Evolutionary conservation across 1,140 invertebrate species (phyloP).

Genomic region (Musca vetustissima): DNA sequence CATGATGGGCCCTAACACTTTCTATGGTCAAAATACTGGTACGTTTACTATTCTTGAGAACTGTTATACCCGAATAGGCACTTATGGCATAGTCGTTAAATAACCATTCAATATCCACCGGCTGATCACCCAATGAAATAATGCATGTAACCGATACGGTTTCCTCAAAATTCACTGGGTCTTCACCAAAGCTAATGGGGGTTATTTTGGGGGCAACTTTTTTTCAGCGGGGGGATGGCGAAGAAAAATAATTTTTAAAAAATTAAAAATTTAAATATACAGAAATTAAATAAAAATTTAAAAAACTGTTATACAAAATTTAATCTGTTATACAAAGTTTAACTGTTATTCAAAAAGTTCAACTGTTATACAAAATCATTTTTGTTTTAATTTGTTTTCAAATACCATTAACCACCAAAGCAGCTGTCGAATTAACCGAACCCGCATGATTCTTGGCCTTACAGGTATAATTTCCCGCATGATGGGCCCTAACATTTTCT

Average conservation of each 20-base stretch:
- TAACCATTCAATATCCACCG: slow-evolving; percentile 67
- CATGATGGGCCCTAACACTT: slow-evolving; percentile 61
- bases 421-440: slow-evolving; percentile 65
- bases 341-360: slow-evolving; percentile 67
- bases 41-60: slow-evolving; percentile 44
- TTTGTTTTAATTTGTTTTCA: too few relatives aligned
- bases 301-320: slow-evolving; percentile 52
- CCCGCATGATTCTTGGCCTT: slow-evolving; percentile 71
- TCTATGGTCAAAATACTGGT: slow-evolving; percentile 53
- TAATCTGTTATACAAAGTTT: too few relatives aligned
- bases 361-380: slow-evolving; percentile 30
- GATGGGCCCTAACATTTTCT: slow-evolving; percentile 57
- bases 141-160: slow-evolving; percentile 70
- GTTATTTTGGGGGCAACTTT: too few relatives aligned
- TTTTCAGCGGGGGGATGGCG: too few relatives aligned
- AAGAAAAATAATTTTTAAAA: too few relatives aligned
- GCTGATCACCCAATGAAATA: slow-evolving; percentile 76
- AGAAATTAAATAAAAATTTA: too few relatives aligned
- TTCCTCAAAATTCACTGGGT: slow-evolving; percentile 71
- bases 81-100: slow-evolving; percentile 58
- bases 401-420: slow-evolving; percentile 70
- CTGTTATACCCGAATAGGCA: slow-evolving; percentile 59
- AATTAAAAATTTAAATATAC: too few relatives aligned
- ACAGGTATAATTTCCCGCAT: slow-evolving; percentile 79
- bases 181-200: slow-evolving; percentile 66